Conservation (phyloP, 2,797 vertebrate species). For the Triplophysa yarkandensis region DNA sequence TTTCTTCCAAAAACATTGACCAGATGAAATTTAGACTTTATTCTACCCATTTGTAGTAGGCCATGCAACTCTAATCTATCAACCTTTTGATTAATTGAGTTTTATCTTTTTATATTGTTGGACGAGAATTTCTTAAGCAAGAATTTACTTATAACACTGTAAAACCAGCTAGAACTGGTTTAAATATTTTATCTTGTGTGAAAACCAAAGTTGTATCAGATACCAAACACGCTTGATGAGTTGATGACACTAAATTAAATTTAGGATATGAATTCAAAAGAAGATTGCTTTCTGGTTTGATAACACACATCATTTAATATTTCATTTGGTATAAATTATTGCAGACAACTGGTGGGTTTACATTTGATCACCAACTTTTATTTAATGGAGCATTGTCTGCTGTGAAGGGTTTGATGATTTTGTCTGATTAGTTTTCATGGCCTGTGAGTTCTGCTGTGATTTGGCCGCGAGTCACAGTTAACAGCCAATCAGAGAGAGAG, state of each 20-base stretch:
- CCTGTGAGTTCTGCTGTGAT: conserved; percentile 22
- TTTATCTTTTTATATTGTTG: too few relatives aligned
- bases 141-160: too few relatives aligned
- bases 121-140: too few relatives aligned
- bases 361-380: conserved; percentile 13
- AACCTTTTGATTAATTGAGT: too few relatives aligned
- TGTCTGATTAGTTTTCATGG: conserved; percentile 38
- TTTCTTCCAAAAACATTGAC: conserved; percentile 7
- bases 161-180: neutral
- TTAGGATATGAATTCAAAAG: neutral
- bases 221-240: neutral
- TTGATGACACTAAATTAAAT: neutral
- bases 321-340: conserved; percentile 3
- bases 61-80: too few relatives aligned
- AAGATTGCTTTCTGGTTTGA: neutral
- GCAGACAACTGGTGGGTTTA: conserved; percentile 6
- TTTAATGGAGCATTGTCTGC: neutral
- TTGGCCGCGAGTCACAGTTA: conserved; percentile 36
- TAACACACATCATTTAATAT: neutral
- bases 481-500: conserved; percentile 27
- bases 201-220: too few relatives aligned
- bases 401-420: conserved; percentile 6
- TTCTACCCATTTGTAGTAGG: too few relatives aligned
- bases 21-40: too few relatives aligned
- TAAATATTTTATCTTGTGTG: neutral